phyloP scores from a whole-genome alignment of 2,888 invertebrate genomes.

The Dugesia japonica region DNA sequence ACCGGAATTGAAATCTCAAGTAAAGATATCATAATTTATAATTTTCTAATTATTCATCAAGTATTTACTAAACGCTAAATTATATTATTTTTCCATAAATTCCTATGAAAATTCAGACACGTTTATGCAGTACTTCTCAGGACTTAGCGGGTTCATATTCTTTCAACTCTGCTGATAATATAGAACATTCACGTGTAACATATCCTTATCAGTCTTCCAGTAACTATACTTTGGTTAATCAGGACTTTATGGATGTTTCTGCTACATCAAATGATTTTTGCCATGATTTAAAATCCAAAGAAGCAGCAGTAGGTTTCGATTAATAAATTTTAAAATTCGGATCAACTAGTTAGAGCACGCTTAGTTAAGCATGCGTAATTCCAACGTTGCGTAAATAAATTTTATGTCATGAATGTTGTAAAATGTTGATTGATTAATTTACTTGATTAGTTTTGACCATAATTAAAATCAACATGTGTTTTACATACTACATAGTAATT shows the following conservation, averaged over 20 bases:
- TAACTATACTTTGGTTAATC: not conserved
- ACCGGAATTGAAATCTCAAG: constrained; percentile 41
- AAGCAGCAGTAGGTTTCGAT: not conserved
- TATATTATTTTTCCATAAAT: not conserved
- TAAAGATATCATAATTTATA: constrained; percentile 34
- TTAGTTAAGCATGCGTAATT: not conserved
- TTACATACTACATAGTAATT: too few species aligned
- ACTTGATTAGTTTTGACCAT: too few species aligned
- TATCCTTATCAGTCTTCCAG: not conserved
- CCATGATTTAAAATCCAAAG: not conserved
- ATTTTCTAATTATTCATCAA: not conserved
- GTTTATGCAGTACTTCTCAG: not conserved
- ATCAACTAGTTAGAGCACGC: not conserved
- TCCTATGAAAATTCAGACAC: not conserved
- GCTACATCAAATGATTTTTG: not conserved
- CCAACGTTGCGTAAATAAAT: too few species aligned
- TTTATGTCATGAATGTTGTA: not conserved
- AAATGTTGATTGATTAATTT: not conserved
- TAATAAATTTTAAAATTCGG: not conserved
- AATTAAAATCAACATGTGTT: too few species aligned
- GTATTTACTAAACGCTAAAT: not conserved
- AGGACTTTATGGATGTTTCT: not conserved
- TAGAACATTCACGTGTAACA: not conserved
- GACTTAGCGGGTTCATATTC: not conserved
- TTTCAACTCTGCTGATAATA: constrained; percentile 10